A percentile compares a stretch with the other conserved stretches of the same genome.
phyloP scores from a whole-genome alignment of 2,797 vertebrate genomes.

The Falco cherrug region DNA sequence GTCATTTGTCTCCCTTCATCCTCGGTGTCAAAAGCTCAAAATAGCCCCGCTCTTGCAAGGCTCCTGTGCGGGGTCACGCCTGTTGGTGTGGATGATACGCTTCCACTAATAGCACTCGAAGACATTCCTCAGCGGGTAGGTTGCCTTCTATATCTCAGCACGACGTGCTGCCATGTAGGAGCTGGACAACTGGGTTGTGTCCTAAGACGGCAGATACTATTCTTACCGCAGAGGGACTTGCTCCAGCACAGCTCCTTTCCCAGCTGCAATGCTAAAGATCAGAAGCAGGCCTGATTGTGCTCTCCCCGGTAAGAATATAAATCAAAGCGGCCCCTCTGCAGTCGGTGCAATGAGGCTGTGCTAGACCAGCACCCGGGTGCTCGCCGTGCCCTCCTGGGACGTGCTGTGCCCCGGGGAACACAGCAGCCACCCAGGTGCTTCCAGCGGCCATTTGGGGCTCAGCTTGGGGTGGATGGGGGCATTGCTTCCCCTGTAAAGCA shows the following conservation, averaged over 20 bases:
- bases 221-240: neutral
- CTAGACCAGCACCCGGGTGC: accelerated
- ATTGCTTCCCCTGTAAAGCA: neutral
- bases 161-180: neutral
- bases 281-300: neutral
- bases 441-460: neutral
- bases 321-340: neutral
- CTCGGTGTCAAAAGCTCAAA: neutral
- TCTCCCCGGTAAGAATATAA: neutral
- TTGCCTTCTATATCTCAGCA: conserved; percentile 14
- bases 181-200: conserved; percentile 15
- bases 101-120: conserved; percentile 42
- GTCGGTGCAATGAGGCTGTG: neutral
- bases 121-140: conserved; percentile 57
- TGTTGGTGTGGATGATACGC: neutral
- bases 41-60: conserved; percentile 10
- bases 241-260: neutral
- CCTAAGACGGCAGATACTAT: conserved; percentile 46
- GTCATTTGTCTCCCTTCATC: neutral
- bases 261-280: neutral
- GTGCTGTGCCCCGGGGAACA: neutral
- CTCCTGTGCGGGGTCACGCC: neutral
- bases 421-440: neutral
- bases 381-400: neutral
- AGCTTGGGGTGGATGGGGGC: too few species aligned